Evolutionary conservation across 2,113 vertebrate genomes (phyloP), one percentile per base, ranked within the genome.

Genomic region (Tachysurus vachellii): DNA sequence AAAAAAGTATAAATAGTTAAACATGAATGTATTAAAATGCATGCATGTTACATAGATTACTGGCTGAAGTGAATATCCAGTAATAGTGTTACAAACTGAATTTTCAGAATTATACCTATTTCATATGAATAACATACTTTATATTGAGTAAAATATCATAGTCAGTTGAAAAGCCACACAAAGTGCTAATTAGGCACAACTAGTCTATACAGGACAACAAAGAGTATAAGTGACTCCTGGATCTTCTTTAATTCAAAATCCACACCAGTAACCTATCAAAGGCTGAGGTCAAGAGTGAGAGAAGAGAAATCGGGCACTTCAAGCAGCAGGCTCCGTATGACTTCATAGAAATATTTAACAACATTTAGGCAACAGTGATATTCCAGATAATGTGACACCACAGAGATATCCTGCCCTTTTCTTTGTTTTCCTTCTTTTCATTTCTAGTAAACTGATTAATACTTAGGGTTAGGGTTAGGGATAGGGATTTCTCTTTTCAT

Each of bases 121-220:
- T 59, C 79, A 57, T 68, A 80, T 84, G 86, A 88, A 76, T 86
- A 84, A 89, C 84, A 93, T 91, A 93, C 88, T 86, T 89, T 82
- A 89, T 87, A 80, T 90, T 90, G 86, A 88, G 90, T 92, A 95
- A 93, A 93, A 92, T 92, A 91, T 93, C 81, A 73, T 88, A 92
- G 90, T 92, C 87, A 73, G 50, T 62, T 90, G 87, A 91, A 94
- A 94, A 95, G 92, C 92, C 92, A 93, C 93, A 93, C 91, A 92
- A 91, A 91, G 94, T 93, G 94, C 94, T 95, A 94, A 92, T 93
- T 94, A 95, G 94, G 95, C 95, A 96, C 94, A 92, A 94, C 92
- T 94, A 93, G 92, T 90, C 81, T 84, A 90, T 84, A 88, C 82
- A 76, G 70, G 59, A 88, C 66, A 76, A 90, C 82, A 76, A 76